A percentile compares a stretch with the other conserved stretches of the same genome.
Evolutionary conservation across 1,140 invertebrate species (phyloP).

Genomic region (Pteromalus puparum): DNA sequence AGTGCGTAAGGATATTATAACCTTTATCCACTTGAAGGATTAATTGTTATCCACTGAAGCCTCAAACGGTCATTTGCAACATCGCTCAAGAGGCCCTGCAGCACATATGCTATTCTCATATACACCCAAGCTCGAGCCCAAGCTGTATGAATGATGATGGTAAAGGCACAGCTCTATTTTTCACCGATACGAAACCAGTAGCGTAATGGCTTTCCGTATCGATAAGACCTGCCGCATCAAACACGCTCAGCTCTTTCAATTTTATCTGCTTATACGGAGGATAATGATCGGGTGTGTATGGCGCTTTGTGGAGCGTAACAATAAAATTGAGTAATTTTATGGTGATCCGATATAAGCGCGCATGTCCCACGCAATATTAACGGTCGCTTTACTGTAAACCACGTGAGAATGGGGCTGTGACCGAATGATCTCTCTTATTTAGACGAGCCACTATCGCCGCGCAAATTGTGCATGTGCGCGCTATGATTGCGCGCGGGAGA

Average conservation of each 20-base stretch:
- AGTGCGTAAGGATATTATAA: too few relatives aligned
- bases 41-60: too few relatives aligned
- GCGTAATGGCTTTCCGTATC: neutral
- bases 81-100: too few relatives aligned
- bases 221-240: neutral
- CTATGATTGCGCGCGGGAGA: conserved; percentile 1
- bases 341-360: conserved; percentile 9
- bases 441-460: neutral
- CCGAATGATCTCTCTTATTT: neutral
- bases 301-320: conserved; percentile 18
- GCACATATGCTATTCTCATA: too few relatives aligned
- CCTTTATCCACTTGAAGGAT: too few relatives aligned
- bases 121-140: too few relatives aligned
- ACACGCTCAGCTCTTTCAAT: neutral
- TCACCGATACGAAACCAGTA: neutral
- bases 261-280: neutral
- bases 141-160: too few relatives aligned
- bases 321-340: conserved; percentile 44
- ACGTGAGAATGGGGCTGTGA: conserved; percentile 35
- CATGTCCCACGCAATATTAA: conserved; percentile 40
- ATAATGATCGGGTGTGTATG: neutral
- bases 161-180: neutral
- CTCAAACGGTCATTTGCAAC: too few relatives aligned
- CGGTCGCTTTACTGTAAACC: conserved; percentile 27
- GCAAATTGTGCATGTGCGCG: conserved; percentile 7